Evolutionary conservation across 1,140 invertebrate genomes (phyloP).

Genomic region (Eriocheir sinensis): DNA sequence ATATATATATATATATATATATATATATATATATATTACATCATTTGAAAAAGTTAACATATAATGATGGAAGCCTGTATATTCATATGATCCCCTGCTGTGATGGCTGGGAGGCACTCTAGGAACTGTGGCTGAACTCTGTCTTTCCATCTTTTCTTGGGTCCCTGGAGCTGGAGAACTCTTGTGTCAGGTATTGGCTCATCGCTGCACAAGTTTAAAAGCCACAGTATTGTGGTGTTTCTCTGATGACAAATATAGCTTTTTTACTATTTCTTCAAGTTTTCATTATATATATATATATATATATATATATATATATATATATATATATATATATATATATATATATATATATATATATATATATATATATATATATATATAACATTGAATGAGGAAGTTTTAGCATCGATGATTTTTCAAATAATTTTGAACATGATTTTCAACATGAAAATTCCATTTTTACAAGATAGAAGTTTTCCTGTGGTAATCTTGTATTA

Average conservation of each 20-base stretch:
- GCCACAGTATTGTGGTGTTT: not conserved
- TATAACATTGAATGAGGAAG: not conserved
- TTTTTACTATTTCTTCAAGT: too few relatives aligned
- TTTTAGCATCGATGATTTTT: not conserved
- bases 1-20: too few relatives aligned
- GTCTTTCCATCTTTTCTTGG: not conserved
- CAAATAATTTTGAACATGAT: not conserved
- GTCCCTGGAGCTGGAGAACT: not conserved
- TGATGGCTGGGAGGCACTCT: not conserved
- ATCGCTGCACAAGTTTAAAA: not conserved
- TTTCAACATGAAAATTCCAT: not conserved
- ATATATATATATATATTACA: too few relatives aligned
- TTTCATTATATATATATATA: too few relatives aligned
- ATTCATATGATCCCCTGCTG: too few relatives aligned
- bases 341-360: too few relatives aligned
- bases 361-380: slow-evolving; percentile 28
- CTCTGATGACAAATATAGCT: not conserved
- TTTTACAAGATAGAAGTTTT: not conserved
- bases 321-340: too few relatives aligned
- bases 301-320: too few relatives aligned
- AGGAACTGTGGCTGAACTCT: not conserved
- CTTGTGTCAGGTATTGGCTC: not conserved
- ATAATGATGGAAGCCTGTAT: too few relatives aligned
- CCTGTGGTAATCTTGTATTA: not conserved
- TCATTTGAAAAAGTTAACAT: too few relatives aligned